phyloP scores from a whole-genome alignment of 2,797 vertebrate genomes.

The Hybognathus amarus region DNA sequence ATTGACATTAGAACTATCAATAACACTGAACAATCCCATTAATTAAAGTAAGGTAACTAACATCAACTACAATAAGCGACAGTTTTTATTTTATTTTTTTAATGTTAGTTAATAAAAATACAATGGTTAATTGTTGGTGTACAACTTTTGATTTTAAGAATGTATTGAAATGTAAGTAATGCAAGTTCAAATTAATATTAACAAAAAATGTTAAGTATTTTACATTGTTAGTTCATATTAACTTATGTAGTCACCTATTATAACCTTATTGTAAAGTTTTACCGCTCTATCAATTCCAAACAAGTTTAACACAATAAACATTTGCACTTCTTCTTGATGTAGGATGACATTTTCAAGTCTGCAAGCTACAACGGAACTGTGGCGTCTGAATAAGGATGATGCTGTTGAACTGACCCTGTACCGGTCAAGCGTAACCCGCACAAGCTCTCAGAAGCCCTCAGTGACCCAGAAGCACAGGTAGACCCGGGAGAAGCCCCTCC shows the following conservation, averaged over 20 bases:
- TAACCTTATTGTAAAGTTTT: not conserved
- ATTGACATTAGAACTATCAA: not conserved
- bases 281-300: not conserved
- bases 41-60: not conserved
- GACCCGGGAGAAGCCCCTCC: constrained; percentile 68
- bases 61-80: not conserved
- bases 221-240: not conserved
- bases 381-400: constrained; percentile 68
- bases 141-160: not conserved
- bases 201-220: not conserved
- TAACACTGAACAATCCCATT: not conserved
- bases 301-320: no score
- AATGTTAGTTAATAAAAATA: not conserved
- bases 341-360: constrained; percentile 71
- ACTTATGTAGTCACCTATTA: not conserved
- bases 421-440: constrained; percentile 47
- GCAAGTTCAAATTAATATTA: not conserved
- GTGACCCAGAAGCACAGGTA: constrained; percentile 58
- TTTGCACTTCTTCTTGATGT: not conserved
- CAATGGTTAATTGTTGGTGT: not conserved
- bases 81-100: not conserved
- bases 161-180: no score
- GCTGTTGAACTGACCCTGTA: constrained; percentile 79
- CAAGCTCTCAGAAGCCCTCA: not conserved
- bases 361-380: constrained; percentile 57